A percentile compares a stretch with the other conserved stretches of the same genome.
Conservation (phyloP, 2,888 invertebrate species). For the Alloplasta piceator region DNA sequence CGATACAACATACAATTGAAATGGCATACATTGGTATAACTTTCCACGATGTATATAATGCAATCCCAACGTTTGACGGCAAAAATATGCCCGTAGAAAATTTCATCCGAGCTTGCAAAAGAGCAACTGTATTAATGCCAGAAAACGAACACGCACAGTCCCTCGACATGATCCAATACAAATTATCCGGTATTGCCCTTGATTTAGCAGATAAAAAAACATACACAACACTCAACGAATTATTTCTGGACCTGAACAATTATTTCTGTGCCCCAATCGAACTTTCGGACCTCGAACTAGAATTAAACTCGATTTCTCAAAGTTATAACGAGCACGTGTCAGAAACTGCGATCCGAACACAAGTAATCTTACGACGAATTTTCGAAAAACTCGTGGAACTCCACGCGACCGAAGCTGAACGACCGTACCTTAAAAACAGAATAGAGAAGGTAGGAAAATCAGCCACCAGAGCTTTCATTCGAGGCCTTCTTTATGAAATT, state of each 20-base stretch:
- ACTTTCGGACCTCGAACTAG: constrained; percentile 14
- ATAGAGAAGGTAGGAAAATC: not conserved
- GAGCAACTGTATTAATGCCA: not conserved
- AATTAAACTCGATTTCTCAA: constrained; percentile 10
- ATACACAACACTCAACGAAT: not conserved
- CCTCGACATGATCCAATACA: not conserved
- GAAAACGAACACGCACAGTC: not conserved
- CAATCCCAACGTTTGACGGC: constrained; percentile 7
- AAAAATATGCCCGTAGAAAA: constrained; percentile 15
- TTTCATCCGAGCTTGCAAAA: constrained; percentile 20
- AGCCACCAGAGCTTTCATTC: not conserved
- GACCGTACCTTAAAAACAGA: not conserved
- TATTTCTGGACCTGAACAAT: constrained; percentile 3
- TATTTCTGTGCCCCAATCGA: constrained; percentile 2
- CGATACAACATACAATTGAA: no score
- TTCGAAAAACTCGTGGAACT: constrained; percentile 4
- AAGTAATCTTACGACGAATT: not conserved
- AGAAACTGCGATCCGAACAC: not conserved
- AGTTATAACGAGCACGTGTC: constrained; percentile 16
- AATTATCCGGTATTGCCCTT: not conserved
- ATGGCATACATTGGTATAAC: constrained; percentile 11
- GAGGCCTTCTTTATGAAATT: no score
- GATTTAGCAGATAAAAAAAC: constrained; percentile 6
- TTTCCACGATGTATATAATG: constrained; percentile 2
- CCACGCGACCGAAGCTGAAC: not conserved